Base-by-base conservation (phyloP, 1,140 invertebrate genomes). In the Drosophila lacertosa region DNA sequence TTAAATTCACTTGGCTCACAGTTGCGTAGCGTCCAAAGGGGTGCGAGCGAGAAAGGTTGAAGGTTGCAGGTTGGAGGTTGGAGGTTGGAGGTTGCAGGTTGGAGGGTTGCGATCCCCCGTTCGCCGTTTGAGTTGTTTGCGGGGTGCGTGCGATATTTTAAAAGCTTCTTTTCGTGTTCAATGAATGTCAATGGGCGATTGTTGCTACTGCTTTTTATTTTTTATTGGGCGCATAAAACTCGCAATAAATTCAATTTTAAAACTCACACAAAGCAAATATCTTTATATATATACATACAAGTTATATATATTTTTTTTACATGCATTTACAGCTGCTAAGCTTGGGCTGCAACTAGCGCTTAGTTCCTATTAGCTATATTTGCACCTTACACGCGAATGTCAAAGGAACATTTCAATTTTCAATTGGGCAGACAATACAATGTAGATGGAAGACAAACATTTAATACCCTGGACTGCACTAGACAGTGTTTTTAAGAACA, bases 91-190 rank as follows among this genome's bases (percentile, higher is more conserved):
- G n/a, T n/a, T n/a, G n/a, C n/a, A n/a, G n/a, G n/a, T n/a, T n/a
- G n/a, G n/a, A 9, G 1, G 24, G 9, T 9, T 5, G 33, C 18
- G 26, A 7, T 18, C 26, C 10, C 13, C n/a, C n/a, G n/a, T n/a
- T n/a, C n/a, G n/a, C n/a, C n/a, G n/a, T n/a, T n/a, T n/a, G n/a
- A n/a, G n/a, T n/a, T n/a, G n/a, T n/a, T n/a, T n/a, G n/a, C n/a
- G n/a, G 54, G 54, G 22, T 63, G 62, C 39, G 37, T 29, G 75
- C 32, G 24, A 60, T 48, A 57, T 66, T 75, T 57, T 83, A 83
- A 83, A 83, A 83, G 79, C 80, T 75, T 79, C 75, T 48, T 33
- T 33, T 84, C 80, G 57, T 66, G 24, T 75, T 63, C 59, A 82
- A 82, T 82, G 44, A 77, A 57, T 47, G 74, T 82, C 73, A 55